Base-by-base conservation (phyloP, 2,888 invertebrate species). In the Alcis repandata region DNA sequence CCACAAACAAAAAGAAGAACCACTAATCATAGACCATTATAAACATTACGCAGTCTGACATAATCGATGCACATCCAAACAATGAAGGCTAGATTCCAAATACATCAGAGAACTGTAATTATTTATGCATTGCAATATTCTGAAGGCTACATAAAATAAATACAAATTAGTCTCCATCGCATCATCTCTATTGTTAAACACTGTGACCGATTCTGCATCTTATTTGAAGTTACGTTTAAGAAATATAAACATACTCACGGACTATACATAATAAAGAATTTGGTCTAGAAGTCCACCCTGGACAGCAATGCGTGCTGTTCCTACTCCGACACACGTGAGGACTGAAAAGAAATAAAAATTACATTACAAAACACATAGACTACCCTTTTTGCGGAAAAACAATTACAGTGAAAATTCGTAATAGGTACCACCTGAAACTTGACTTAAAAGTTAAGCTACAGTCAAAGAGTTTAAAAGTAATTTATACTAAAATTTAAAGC, bases 301-400 rank as follows among this genome's bases (percentile, higher is more conserved):
- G 96, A 90, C 98, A 98, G 90, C 98, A 98, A 85, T 96, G 95
- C 83, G 95, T 96, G 83, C 95, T 94, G 83, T 95, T 94, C 73
- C 96, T 94, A 68, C 96, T 95, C 78, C 97, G 95, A 86, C 97
- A 97, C 54, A 97, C 96, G 88, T 98, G 97, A 2, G 97, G 97
- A 59, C 97, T 97, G 95, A 15, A 59, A 40, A 15, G 67, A 36
- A 52, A 8, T 11, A 60, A 53, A 49, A 15, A 59, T 51, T 10
- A 51, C 13, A 27, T 33, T 54, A n/a, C 63, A 63, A 0, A 19
- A 3, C 19, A 43, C 10, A 19, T 17, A 41, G 17, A 7, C 6
- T 41, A 6, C 1, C 4, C n/a, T 3, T 38, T n/a, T n/a, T n/a
- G 27, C 27, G 27, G 27, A 27, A 27, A 27, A 27, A n/a, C n/a